Conservation (phyloP, 2,797 vertebrate genomes). For the Picus viridis region DNA sequence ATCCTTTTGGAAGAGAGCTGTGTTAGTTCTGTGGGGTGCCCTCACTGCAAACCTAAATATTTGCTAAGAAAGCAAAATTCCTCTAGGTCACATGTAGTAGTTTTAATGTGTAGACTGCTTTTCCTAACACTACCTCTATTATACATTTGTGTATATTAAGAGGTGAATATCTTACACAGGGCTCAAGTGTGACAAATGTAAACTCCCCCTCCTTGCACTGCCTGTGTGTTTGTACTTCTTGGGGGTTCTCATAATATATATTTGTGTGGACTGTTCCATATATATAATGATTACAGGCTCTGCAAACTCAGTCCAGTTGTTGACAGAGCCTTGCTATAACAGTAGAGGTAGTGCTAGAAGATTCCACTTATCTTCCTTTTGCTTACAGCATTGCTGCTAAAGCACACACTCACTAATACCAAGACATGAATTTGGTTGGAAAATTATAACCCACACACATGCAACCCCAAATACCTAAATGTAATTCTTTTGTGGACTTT, state of each 20-base stretch:
- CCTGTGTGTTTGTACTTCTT: background rate
- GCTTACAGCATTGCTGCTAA: background rate
- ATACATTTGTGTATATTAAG: background rate
- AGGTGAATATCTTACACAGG: background rate
- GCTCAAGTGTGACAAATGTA: background rate
- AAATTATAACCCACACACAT: background rate
- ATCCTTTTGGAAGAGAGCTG: background rate
- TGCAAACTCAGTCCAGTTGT: background rate
- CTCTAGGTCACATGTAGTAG: background rate
- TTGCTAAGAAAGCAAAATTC: background rate
- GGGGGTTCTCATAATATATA: background rate
- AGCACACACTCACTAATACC: background rate
- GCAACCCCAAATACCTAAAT: too few species aligned
- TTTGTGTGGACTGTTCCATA: background rate
- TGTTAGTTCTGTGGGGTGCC: background rate
- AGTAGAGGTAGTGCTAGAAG: background rate
- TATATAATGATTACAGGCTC: background rate
- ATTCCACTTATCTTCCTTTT: background rate
- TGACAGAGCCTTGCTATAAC: background rate
- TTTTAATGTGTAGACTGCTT: background rate
- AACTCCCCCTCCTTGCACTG: background rate
- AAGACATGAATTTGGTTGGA: background rate
- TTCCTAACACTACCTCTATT: background rate
- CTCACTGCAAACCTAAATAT: background rate
- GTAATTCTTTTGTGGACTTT: background rate